Conservation (phyloP, 2,888 invertebrate genomes). For the Scrobipalpa costella region DNA sequence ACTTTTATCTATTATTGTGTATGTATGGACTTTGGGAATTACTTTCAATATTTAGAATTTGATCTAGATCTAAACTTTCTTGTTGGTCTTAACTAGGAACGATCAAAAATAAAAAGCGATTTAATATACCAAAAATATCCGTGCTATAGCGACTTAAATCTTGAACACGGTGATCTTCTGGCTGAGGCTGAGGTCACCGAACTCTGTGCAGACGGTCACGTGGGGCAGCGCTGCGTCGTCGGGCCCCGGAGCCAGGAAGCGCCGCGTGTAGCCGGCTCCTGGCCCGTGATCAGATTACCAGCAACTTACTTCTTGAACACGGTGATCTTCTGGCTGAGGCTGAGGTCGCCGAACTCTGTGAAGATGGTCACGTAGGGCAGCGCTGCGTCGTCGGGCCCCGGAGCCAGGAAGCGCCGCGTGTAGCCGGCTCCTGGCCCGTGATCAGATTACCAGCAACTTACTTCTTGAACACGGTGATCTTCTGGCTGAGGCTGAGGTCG, state of each 20-base stretch:
- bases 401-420: conserved; percentile 54
- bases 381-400: conserved; percentile 54
- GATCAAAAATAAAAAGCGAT: no score
- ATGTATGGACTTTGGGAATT: no score
- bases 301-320: conserved; percentile 80
- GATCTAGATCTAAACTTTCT: no score
- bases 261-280: conserved; percentile 69
- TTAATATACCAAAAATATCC: neutral
- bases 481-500: conserved; percentile 83
- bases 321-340: conserved; percentile 82
- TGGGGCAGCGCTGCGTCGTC: conserved; percentile 72
- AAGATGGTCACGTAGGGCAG: conserved; percentile 84
- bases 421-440: conserved; percentile 73
- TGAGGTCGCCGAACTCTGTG: conserved; percentile 86
- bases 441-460: no score
- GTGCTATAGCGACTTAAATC: conserved; percentile 51
- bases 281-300: no score
- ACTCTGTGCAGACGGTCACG: conserved; percentile 86
- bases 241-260: conserved; percentile 50
- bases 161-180: conserved; percentile 85
- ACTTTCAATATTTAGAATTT: no score
- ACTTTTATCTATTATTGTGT: no score
- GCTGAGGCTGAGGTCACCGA: conserved; percentile 83
- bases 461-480: conserved; percentile 83
- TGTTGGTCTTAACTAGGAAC: no score